These are phyloP conservation scores for Lepus americanus DNA, from an alignment of 2,113 vertebrate genomes.

Conservation along the genomic window DNA sequence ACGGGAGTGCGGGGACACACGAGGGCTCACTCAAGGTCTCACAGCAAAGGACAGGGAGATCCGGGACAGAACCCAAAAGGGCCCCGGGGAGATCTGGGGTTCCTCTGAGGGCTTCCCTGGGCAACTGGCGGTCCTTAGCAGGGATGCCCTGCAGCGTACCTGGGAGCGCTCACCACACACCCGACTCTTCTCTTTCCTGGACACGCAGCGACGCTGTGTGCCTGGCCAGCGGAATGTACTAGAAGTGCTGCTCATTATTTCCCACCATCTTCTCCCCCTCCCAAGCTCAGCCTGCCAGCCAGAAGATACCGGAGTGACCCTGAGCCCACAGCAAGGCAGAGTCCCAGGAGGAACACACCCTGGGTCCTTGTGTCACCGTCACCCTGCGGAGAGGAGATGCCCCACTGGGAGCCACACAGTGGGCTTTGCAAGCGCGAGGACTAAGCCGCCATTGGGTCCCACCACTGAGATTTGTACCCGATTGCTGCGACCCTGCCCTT, in stretches of 20 bases:
- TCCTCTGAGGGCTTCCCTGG: neutral
- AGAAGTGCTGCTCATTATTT: neutral
- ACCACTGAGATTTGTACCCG: neutral
- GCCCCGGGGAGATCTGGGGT: neutral
- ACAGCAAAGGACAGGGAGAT: neutral
- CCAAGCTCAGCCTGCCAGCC: neutral
- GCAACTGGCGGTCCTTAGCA: neutral
- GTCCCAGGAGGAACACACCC: neutral
- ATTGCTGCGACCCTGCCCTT: neutral
- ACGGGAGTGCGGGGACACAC: neutral
- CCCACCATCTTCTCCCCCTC: neutral
- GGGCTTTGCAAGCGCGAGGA: neutral
- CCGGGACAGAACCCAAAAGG: neutral
- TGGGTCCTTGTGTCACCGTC: neutral
- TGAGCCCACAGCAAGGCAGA: neutral
- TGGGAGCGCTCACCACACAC: neutral
- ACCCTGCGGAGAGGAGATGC: neutral
- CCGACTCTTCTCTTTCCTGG: neutral
- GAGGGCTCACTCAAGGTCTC: neutral
- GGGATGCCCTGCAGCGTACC: neutral
- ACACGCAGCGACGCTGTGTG: neutral
- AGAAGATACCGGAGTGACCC: neutral
- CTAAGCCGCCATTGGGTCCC: neutral
- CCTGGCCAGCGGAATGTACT: neutral
- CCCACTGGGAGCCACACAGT: neutral